Evolutionary conservation across 2,888 invertebrate species (phyloP).

Genomic region (Diaperis boleti): DNA sequence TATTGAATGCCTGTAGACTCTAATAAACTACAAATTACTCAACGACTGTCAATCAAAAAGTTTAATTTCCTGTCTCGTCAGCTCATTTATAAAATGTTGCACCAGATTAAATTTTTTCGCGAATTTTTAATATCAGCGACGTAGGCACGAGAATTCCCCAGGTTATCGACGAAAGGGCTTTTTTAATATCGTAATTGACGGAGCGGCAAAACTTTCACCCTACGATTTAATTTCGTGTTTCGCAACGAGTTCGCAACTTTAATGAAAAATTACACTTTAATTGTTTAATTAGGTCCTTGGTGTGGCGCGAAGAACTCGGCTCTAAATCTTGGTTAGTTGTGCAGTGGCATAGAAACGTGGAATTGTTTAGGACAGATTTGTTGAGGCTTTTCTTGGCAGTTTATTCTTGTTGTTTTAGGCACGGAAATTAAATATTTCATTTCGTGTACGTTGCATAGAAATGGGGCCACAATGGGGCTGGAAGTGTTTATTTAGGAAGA

Average conservation of each 20-base stretch:
- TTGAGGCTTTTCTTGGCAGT: neutral
- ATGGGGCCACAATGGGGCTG: too few species aligned
- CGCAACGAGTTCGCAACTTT: neutral
- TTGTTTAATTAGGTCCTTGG: neutral
- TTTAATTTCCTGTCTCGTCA: slow-evolving; percentile 17
- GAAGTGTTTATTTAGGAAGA: too few species aligned
- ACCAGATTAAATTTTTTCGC: neutral
- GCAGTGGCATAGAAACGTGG: neutral
- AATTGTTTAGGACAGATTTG: too few species aligned
- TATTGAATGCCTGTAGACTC: too few species aligned
- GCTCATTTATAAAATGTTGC: neutral
- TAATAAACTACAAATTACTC: too few species aligned
- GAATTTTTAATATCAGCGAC: neutral
- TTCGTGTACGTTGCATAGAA: too few species aligned
- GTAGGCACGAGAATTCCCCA: too few species aligned
- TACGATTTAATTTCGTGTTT: neutral
- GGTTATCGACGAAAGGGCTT: neutral
- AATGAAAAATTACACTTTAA: slow-evolving; percentile 7
- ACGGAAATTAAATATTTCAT: too few species aligned
- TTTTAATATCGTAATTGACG: neutral
- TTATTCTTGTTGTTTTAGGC: neutral
- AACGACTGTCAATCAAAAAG: slow-evolving; percentile 14
- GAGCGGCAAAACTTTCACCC: neutral
- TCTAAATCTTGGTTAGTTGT: neutral
- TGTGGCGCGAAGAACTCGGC: neutral